These are phyloP conservation scores for Thamnophis sirtalis DNA, from an alignment of 2,113 vertebrate species.

Conservation along the genomic window DNA sequence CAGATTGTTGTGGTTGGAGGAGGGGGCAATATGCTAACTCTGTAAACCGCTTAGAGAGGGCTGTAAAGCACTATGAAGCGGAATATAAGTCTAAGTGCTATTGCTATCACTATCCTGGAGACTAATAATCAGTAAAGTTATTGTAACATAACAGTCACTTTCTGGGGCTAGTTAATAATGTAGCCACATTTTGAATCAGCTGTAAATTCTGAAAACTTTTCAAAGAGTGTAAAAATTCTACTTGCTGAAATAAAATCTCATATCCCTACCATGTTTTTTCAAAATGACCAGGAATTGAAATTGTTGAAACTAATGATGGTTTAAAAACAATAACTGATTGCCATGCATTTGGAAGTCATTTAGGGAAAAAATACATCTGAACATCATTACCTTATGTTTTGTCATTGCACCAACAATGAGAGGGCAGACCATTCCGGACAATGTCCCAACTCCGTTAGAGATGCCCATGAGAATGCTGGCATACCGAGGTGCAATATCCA, in stretches of 20 bases:
- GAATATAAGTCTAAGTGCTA: no score
- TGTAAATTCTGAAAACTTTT: neutral
- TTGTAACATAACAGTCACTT: neutral
- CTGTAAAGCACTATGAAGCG: no score
- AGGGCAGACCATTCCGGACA: constrained; percentile 96
- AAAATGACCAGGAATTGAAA: neutral
- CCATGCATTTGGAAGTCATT: neutral
- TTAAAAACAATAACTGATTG: neutral
- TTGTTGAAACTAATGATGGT: neutral
- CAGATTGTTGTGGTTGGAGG: no score
- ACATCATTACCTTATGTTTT: constrained; percentile 84
- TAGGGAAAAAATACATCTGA: neutral
- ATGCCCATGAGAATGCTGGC: constrained; percentile 99
- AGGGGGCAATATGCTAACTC: no score
- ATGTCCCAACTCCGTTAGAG: constrained; percentile 92
- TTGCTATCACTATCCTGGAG: neutral
- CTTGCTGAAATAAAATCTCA: neutral
- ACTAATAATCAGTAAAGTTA: neutral
- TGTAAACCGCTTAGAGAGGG: no score
- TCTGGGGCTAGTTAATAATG: neutral
- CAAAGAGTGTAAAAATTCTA: neutral
- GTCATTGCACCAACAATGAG: constrained; percentile 95
- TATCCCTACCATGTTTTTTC: neutral
- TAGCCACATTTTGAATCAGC: neutral
- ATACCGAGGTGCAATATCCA: constrained; percentile 96